Base-by-base conservation (phyloP, 2,113 vertebrate genomes). In the Physeter macrocephalus region DNA sequence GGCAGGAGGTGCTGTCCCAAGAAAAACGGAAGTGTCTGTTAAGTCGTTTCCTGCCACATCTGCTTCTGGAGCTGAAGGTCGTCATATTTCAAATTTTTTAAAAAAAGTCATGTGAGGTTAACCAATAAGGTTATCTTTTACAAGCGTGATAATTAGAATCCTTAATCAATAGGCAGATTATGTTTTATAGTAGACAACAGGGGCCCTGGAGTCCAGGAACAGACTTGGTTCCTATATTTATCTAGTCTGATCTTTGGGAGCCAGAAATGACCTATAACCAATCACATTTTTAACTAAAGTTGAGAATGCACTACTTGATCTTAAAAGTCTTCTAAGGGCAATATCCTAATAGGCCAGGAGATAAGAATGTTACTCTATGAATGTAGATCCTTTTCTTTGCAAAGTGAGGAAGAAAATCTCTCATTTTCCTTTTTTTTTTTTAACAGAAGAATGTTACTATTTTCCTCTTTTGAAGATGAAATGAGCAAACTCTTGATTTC, bases 1-100 rank as follows among this genome's bases (percentile, higher is more conserved):
- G 64, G 78, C 89, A 67, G 69, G 36, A 67, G 77, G 87, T 94
- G 64, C 95, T 84, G 92, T 72, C 93, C 93, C 54, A 7, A 96
- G 93, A 92, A 89, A 90, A 97, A 78, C 92, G 84, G 97, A 97
- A 97, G 83, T 92, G 59, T 96, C 89, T 71, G 61, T 34, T 78
- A 23, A 78, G 94, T 88, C 64, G 20, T 64, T 98, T 97, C 96
- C 97, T 95, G 96, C 75, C 74, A 29, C 92, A 83, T 82, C 83
- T 94, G 88, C 78, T 80, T 23, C 85, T 59, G 85, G 88, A 92
- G 74, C 72, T 80, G 59, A 85, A 85, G 49, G 78, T 78, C 46
- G 59, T 94, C 92, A 31, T 59, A 41, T 39, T 97, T 93, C 64
- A 95, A 84, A 46, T 23, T 46, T 87, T 59, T 49, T 27, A 27